Evolutionary conservation across 1,140 invertebrate genomes (phyloP).

Genomic region (Lutraria rhynchaena): DNA sequence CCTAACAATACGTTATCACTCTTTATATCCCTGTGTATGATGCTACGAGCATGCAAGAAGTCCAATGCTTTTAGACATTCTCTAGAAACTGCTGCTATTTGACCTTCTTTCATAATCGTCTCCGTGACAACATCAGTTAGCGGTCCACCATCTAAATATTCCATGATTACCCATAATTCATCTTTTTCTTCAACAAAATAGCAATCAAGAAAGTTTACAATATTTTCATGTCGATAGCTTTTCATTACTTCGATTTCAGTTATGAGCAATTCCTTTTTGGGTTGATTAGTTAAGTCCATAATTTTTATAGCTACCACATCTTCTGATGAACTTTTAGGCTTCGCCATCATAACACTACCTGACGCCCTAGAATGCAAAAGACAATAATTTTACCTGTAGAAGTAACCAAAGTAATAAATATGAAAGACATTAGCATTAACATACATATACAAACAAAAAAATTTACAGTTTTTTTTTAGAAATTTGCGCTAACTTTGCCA

Average conservation of each 20-base stretch:
- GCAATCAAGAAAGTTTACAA: slow-evolving; percentile 90
- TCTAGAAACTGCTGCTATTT: slow-evolving; percentile 98
- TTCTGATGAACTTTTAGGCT: slow-evolving; percentile 65
- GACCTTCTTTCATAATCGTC: slow-evolving; percentile 87
- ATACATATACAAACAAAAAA: background rate
- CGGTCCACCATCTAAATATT: slow-evolving; percentile 84
- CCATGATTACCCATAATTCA: slow-evolving; percentile 85
- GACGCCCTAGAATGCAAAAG: slow-evolving; percentile 80
- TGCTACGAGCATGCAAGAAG: slow-evolving; percentile 98
- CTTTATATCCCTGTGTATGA: slow-evolving; percentile 91
- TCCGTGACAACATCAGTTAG: slow-evolving; percentile 85
- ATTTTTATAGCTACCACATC: slow-evolving; percentile 84
- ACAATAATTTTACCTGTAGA: too few relatives aligned
- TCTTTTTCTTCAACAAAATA: slow-evolving; percentile 90
- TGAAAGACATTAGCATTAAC: too few relatives aligned
- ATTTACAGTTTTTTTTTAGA: background rate
- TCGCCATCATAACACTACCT: slow-evolving; percentile 82
- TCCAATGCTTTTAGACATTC: slow-evolving; percentile 96
- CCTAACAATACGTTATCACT: slow-evolving; percentile 83
- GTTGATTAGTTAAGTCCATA: slow-evolving; percentile 84
- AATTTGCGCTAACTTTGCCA: too few relatives aligned
- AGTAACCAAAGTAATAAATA: too few relatives aligned
- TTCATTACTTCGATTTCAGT: slow-evolving; percentile 84
- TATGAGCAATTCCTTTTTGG: slow-evolving; percentile 84
- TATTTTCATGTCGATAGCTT: slow-evolving; percentile 81